Percentiles rank a stretch among this genome's conserved stretches.
Conservation (phyloP, 2,797 vertebrate genomes). For the Kryptopterus vitreolus region DNA sequence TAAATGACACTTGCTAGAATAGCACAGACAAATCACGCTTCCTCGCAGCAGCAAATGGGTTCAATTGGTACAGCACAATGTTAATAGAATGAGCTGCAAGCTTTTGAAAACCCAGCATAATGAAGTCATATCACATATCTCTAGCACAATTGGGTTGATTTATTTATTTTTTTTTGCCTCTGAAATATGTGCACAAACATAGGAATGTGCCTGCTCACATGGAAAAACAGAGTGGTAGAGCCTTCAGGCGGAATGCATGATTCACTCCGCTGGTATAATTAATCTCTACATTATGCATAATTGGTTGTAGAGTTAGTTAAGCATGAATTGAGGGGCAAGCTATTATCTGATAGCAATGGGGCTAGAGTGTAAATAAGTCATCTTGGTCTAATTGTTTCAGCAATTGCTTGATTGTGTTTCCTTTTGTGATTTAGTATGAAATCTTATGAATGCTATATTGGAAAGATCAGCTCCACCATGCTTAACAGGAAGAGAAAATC, state of each 20-base stretch:
- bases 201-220: slow-evolving; percentile 32
- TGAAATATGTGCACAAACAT: slow-evolving; percentile 23
- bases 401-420: slow-evolving; percentile 40
- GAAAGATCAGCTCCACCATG: slow-evolving; percentile 27
- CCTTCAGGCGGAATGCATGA: slow-evolving; percentile 46
- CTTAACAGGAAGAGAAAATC: slow-evolving; percentile 11
- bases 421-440: slow-evolving; percentile 16
- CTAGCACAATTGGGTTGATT: background rate
- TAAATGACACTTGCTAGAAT: background rate
- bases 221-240: slow-evolving; percentile 19
- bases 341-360: slow-evolving; percentile 42
- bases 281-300: slow-evolving; percentile 44
- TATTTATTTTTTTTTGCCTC: slow-evolving; percentile 12
- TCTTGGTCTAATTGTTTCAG: slow-evolving; percentile 43
- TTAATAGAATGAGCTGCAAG: slow-evolving; percentile 18
- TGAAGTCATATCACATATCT: slow-evolving; percentile 2
- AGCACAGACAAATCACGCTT: background rate
- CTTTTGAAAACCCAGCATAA: slow-evolving; percentile 8
- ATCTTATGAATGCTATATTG: slow-evolving; percentile 27
- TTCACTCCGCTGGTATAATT: slow-evolving; percentile 50
- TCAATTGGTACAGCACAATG: slow-evolving; percentile 9
- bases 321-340: slow-evolving; percentile 43
- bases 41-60: slow-evolving; percentile 5
- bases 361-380: slow-evolving; percentile 34
- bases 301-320: slow-evolving; percentile 46